Conservation (phyloP, 2,797 vertebrate species). For the Limnodromus scolopaceus region DNA sequence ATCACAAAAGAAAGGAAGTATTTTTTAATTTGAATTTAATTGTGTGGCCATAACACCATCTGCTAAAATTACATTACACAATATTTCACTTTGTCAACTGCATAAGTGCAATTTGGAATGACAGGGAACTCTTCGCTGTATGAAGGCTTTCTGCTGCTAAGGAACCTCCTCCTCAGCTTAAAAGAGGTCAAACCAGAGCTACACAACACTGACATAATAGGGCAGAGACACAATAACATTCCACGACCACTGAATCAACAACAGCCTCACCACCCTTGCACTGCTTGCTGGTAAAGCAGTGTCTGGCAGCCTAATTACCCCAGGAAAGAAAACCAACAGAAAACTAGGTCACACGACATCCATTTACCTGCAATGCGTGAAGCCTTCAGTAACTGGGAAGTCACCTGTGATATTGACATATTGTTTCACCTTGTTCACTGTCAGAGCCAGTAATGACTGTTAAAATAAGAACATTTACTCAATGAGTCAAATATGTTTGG, state of each 20-base stretch:
- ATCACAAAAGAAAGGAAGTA: background rate
- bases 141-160: background rate
- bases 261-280: background rate
- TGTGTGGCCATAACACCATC: accelerated
- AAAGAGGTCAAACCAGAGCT: background rate
- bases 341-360: accelerated
- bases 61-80: background rate
- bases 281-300: background rate
- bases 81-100: background rate
- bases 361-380: conserved; percentile 71
- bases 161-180: background rate
- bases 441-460: background rate
- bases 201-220: accelerated
- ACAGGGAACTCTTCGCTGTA: accelerated
- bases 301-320: background rate
- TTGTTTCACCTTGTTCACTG: background rate
- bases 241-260: background rate
- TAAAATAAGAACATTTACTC: background rate
- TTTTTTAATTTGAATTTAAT: background rate
- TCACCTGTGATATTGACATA: conserved; percentile 74
- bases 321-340: accelerated
- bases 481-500: background rate
- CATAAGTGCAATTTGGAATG: accelerated
- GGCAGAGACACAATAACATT: background rate
- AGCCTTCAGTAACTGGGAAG: conserved; percentile 52